These are phyloP conservation scores for Atta colombica DNA, from an alignment of 1,140 invertebrate species.

Conservation along the genomic window DNA sequence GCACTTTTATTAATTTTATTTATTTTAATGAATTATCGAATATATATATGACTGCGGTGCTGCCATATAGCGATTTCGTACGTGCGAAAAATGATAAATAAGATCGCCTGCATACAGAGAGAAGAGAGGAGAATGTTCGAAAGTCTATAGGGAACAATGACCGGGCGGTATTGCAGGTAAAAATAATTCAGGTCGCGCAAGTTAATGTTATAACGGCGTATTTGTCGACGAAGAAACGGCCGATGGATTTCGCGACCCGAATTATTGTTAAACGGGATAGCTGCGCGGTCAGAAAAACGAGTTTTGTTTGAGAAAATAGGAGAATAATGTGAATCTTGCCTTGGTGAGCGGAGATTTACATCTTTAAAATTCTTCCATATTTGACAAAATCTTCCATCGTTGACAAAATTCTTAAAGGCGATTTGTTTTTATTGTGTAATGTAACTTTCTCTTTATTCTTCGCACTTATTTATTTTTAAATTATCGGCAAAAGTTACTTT, in stretches of 20 bases:
- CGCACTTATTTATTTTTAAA: not conserved
- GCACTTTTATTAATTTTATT: not conserved
- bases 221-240: slow-evolving; percentile 17
- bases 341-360: not conserved
- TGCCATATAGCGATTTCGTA: not conserved
- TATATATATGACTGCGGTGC: not conserved
- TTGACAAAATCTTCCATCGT: not conserved
- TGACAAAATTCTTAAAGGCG: not conserved
- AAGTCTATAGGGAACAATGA: slow-evolving; percentile 67
- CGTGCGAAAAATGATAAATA: slow-evolving; percentile 60
- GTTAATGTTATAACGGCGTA: slow-evolving; percentile 60
- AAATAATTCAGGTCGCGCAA: slow-evolving; percentile 72
- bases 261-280: slow-evolving; percentile 48
- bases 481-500: not conserved
- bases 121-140: slow-evolving; percentile 44
- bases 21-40: not conserved
- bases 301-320: not conserved
- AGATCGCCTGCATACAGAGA: slow-evolving; percentile 44
- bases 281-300: not conserved
- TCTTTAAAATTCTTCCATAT: not conserved
- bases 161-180: slow-evolving; percentile 64
- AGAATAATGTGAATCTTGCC: not conserved
- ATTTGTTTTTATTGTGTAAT: slow-evolving; percentile 33
- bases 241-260: slow-evolving; percentile 30
- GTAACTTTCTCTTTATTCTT: slow-evolving; percentile 34